phyloP scores from a whole-genome alignment of 2,797 vertebrate species.

The Mus spretus region DNA sequence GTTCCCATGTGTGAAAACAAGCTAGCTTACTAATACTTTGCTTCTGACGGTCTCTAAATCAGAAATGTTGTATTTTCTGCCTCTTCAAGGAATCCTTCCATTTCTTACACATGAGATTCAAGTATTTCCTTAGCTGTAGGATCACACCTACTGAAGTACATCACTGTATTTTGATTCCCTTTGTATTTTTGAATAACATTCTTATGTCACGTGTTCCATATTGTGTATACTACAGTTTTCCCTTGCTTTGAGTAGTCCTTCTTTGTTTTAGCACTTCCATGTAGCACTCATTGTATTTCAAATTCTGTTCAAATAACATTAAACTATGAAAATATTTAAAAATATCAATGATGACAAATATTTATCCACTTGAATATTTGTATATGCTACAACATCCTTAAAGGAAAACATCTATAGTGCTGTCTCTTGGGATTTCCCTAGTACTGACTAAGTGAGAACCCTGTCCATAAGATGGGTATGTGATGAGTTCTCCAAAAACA shows the following conservation, averaged over 20 bases:
- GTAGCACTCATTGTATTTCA: background rate
- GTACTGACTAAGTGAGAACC: background rate
- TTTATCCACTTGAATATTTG: slow-evolving; percentile 18
- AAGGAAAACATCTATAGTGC: background rate
- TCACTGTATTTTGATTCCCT: slow-evolving; percentile 9
- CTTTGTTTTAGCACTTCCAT: slow-evolving; percentile 38
- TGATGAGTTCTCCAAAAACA: background rate
- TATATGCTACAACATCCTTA: background rate
- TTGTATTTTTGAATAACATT: background rate
- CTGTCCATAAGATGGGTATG: background rate
- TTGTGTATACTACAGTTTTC: background rate
- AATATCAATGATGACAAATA: slow-evolving; percentile 31
- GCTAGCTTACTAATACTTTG: background rate
- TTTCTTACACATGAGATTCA: background rate
- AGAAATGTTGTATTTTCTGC: background rate
- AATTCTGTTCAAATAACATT: slow-evolving; percentile 2
- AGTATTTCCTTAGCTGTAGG: background rate
- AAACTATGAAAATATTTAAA: slow-evolving; percentile 31
- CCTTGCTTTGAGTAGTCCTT: background rate
- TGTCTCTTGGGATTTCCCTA: background rate
- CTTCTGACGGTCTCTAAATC: background rate
- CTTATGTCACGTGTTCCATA: background rate
- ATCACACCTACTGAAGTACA: background rate
- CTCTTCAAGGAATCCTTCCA: background rate
- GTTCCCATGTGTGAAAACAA: background rate